Percentiles rank a stretch among this genome's conserved stretches.
Evolutionary conservation across 2,113 vertebrate genomes (phyloP).

Genomic region (Phaethon lepturus): DNA sequence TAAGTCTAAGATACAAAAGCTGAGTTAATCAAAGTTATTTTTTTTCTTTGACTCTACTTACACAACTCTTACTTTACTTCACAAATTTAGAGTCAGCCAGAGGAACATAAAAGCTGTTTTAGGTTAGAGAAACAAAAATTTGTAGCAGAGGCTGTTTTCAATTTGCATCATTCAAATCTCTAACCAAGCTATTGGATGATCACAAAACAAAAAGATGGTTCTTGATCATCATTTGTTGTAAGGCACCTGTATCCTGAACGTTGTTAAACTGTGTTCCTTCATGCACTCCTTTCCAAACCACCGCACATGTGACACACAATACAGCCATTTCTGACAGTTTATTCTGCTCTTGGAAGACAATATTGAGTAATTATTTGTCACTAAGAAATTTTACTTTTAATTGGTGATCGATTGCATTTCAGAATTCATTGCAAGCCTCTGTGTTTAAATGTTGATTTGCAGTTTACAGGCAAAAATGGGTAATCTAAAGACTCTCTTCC

Average conservation of each 20-base stretch:
- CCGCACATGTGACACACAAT: background rate
- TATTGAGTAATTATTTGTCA: background rate
- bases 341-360: background rate
- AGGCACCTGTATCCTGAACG: background rate
- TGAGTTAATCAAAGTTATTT: background rate
- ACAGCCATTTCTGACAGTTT: background rate
- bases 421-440: background rate
- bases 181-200: background rate
- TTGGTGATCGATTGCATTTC: background rate
- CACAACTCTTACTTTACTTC: background rate
- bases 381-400: background rate
- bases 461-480: background rate
- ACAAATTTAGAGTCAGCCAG: background rate
- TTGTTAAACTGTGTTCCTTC: background rate
- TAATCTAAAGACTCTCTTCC: background rate
- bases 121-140: background rate
- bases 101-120: background rate
- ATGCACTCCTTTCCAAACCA: background rate
- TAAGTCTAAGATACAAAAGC: background rate
- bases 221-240: background rate
- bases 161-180: background rate
- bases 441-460: background rate
- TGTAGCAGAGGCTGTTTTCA: background rate
- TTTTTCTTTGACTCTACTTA: background rate
- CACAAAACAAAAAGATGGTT: background rate